Evolutionary conservation across 2,888 invertebrate genomes (phyloP), one percentile per base, ranked within the genome.

Genomic region (Tetramorium bicarinatum): DNA sequence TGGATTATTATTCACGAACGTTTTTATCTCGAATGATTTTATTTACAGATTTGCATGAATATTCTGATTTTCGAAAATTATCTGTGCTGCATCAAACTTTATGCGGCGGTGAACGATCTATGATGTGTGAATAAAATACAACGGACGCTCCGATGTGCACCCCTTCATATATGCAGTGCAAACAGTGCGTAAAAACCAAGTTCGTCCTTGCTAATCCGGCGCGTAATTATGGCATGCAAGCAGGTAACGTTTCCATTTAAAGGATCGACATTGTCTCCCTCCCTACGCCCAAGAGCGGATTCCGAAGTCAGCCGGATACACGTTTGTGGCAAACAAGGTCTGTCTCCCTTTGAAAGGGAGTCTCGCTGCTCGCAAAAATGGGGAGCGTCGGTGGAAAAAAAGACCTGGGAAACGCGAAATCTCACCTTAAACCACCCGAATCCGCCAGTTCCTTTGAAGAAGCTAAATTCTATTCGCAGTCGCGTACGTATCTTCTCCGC

Each of bases 391-490:
- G 8, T 25, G 77, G 38, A 79, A 49, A 83, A 85, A 64, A 75
- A 84, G 59, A 29, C 67, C 38, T 56, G 81, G 79, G 85, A 80
- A 88, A 88, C 83, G 89, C 83, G 71, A 82, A 87, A 87, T 90
- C 90, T 89, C 90, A 87, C 89, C 87, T 89, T 90, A 89, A 90
- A 90, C 87, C 90, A 87, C 85, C 54, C 75, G 83, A 81, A 87
- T 87, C 69, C 82, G 71, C 11, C 74, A 61, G 72, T 85, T 82
- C 84, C 91, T 91, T 91, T 91, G 90, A 91, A 88, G 88, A 85
- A 88, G 90, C 88, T 84, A 90, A 88, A 91, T 91, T 91, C 89
- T 88, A 89, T 91, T 90, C 85, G 90, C 62, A 69, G 79, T 83
- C 85, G 82, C 41, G 29, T 52, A 59, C 49, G 25, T 44, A n/a